Base-by-base conservation (phyloP, 2,888 invertebrate genomes). In the Platycnemis pennipes region DNA sequence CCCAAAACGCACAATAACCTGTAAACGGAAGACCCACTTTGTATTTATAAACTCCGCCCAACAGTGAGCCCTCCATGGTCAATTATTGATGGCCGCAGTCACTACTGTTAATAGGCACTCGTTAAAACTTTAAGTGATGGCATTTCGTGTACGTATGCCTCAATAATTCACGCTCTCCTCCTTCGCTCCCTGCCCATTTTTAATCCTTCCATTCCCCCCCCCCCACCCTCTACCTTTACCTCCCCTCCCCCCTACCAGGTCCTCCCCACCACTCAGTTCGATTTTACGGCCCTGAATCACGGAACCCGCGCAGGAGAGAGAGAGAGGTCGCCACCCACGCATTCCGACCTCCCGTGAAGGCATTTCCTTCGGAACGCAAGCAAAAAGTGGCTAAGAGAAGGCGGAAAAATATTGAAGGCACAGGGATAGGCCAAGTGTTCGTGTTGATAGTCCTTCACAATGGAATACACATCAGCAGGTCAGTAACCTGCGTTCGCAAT, bases 101-200 rank as follows among this genome's bases (percentile, higher is more conserved):
- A 69, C 91, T 91, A 91, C 91, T 91, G 91, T 69, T 91, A 91
- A 91, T 91, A 91, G 91, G 63, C 91, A 44, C 91, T 63, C 63
- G 91, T 91, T 91, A 91, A 91, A 91, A 91, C 44, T 91, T 91
- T 91, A 91, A 91, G 91, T 91, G 63, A 44, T 91, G 91, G 91
- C 91, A 91, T 91, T 91, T 91, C 91, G 63, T 42, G 91, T 69
- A 56, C 91, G 91, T 69, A 56, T 69, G 63, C 91, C 42, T 91
- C 63, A 91, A 91, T 91, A 63, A 69, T 91, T 91, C 91, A 91
- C 44, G 69, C 42, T n/a, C 63, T 63, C 26, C 22, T 63, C 26
- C 63, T 26, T 63, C 69, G 1, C 49, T 19, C 49, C n/a, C n/a
- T n/a, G 49, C 49, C 49, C 49, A n/a, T n/a, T n/a, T n/a, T n/a